A percentile compares a stretch with the other conserved stretches of the same genome.
Evolutionary conservation across 2,797 vertebrate genomes (phyloP).

Genomic region (Spizella passerina): DNA sequence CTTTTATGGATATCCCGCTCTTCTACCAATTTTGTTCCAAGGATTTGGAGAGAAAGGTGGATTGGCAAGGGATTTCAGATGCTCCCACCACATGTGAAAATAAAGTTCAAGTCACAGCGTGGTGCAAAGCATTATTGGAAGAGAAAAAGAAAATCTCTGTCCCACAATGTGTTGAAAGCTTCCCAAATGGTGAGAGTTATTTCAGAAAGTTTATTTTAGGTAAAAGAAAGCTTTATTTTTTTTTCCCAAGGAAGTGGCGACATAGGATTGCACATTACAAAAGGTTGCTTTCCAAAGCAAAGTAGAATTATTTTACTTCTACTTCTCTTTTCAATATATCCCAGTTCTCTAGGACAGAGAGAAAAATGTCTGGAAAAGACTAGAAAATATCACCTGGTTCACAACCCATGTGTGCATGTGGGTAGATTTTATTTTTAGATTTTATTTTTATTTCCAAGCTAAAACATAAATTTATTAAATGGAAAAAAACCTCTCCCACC

Average conservation of each 20-base stretch:
- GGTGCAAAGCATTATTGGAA: slow-evolving; percentile 2
- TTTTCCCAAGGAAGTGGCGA: neutral
- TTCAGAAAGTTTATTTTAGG: slow-evolving; percentile 51
- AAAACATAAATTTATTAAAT: neutral
- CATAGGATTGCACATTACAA: neutral
- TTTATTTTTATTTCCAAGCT: neutral
- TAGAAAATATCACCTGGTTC: neutral
- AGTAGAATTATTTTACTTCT: neutral
- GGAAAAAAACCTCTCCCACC: neutral
- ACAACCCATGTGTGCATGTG: neutral
- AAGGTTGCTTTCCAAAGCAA: slow-evolving; percentile 15
- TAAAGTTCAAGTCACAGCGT: slow-evolving; percentile 23
- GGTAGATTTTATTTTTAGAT: neutral
- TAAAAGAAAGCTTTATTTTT: neutral
- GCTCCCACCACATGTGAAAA: slow-evolving; percentile 20
- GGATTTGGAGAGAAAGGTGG: neutral
- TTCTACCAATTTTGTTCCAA: neutral
- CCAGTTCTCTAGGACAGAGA: neutral
- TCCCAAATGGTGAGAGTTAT: slow-evolving; percentile 33
- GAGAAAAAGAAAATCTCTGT: neutral
- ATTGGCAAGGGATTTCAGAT: neutral
- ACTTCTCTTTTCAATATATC: neutral
- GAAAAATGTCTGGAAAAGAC: neutral
- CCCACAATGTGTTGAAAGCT: slow-evolving; percentile 41
- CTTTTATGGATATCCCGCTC: neutral